Conservation (phyloP, 2,888 invertebrate genomes). For the Zygaena filipendulae region DNA sequence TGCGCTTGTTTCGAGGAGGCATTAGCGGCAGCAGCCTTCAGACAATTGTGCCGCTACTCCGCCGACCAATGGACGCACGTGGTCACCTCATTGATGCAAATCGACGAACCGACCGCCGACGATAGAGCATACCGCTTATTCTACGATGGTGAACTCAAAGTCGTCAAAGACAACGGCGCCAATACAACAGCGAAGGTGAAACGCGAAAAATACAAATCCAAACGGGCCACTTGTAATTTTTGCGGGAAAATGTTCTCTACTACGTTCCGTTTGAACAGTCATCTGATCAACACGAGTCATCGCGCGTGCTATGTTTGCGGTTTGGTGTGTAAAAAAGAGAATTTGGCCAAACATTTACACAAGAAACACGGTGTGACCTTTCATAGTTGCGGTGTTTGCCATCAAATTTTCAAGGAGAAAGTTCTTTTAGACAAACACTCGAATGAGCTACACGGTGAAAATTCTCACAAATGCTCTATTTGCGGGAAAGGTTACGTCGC, state of each 20-base stretch:
- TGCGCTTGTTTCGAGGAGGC: constrained; percentile 29
- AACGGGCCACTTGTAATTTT: constrained; percentile 24
- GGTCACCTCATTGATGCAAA: constrained; percentile 20
- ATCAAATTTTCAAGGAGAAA: constrained; percentile 26
- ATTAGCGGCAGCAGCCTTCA: constrained; percentile 31
- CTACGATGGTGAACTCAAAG: constrained; percentile 21
- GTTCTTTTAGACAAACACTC: constrained; percentile 22
- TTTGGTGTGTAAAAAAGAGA: constrained; percentile 24
- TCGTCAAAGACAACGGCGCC: constrained; percentile 24
- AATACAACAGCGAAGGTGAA: constrained; percentile 8
- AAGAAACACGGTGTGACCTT: constrained; percentile 22
- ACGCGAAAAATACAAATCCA: constrained; percentile 14
- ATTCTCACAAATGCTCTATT: constrained; percentile 24
- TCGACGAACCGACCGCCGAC: constrained; percentile 19
- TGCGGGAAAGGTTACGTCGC: constrained; percentile 35
- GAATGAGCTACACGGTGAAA: constrained; percentile 20
- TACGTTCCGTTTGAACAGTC: constrained; percentile 29
- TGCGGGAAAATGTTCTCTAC: constrained; percentile 31
- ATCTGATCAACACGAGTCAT: constrained; percentile 31
- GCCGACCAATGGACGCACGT: constrained; percentile 30
- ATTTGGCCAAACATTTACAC: constrained; percentile 29
- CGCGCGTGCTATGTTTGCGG: constrained; percentile 34
- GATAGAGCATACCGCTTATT: constrained; percentile 33
- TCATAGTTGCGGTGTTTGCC: constrained; percentile 28
- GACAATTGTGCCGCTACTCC: constrained; percentile 30